phyloP scores from a whole-genome alignment of 2,113 vertebrate species.

The Neomonachus schauinslandi region DNA sequence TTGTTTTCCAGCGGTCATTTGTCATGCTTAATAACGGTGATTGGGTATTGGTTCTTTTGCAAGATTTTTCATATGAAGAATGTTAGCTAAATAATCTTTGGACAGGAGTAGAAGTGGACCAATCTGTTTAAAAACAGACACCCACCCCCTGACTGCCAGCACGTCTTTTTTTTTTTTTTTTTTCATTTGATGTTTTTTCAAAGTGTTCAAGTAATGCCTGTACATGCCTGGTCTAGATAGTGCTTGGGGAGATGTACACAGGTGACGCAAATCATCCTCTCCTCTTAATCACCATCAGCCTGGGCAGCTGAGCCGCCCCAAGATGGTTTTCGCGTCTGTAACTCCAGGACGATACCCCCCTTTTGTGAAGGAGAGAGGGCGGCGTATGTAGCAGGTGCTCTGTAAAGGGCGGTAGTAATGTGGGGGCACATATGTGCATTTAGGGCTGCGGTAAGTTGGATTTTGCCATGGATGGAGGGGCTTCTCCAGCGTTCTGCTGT shows the following conservation, averaged over 20 bases:
- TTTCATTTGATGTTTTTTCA: not conserved
- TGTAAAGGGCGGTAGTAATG: too few species aligned
- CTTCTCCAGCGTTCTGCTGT: not conserved
- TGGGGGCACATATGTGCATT: accelerated
- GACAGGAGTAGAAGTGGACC: not conserved
- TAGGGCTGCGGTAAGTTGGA: not conserved
- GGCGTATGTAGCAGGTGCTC: accelerated
- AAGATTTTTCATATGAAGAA: not conserved
- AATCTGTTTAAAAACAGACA: not conserved
- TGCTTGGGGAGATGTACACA: accelerated
- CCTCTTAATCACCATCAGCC: not conserved
- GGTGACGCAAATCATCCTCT: accelerated
- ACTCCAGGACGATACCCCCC: accelerated
- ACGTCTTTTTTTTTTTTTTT: not conserved
- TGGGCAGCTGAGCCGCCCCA: not conserved
- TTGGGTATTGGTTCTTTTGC: not conserved
- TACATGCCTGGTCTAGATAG: not conserved
- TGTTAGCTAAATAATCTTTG: not conserved
- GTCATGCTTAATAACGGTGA: not conserved
- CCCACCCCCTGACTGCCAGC: not conserved
- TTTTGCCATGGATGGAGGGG: not conserved
- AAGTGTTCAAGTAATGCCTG: not conserved
- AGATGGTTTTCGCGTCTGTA: not conserved
- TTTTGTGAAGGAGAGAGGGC: not conserved
- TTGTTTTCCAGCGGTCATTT: not conserved